These are phyloP conservation scores for Paratilapia polleni DNA, from an alignment of 2,113 vertebrate species.

Conservation along the genomic window DNA sequence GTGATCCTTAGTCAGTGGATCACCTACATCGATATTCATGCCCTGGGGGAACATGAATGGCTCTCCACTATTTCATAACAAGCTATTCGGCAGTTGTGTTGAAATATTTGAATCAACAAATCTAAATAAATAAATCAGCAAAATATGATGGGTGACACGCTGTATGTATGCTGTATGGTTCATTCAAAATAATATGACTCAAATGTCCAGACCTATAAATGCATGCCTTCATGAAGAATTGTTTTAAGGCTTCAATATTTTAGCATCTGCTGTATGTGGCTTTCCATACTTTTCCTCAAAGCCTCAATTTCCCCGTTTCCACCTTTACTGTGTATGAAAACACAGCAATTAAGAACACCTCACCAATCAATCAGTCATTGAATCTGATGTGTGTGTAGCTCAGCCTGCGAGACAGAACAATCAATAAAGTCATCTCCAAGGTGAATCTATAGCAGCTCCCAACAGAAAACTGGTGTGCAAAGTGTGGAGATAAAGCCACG, in stretches of 20 bases:
- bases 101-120: background rate
- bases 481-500: background rate
- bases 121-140: background rate
- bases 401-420: slow-evolving; percentile 14
- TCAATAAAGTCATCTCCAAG: slow-evolving; percentile 58
- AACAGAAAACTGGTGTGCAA: background rate
- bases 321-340: slow-evolving; percentile 13
- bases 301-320: slow-evolving; percentile 27
- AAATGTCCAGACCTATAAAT: too few relatives aligned
- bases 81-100: background rate
- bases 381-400: slow-evolving; percentile 16
- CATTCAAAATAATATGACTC: too few relatives aligned
- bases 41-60: background rate
- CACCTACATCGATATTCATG: background rate
- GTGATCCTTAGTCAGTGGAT: background rate
- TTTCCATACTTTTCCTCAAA: slow-evolving; percentile 18
- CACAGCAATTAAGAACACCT: slow-evolving; percentile 44
- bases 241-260: background rate
- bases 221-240: background rate
- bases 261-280: background rate
- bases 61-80: background rate
- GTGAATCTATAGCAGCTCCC: slow-evolving; percentile 54
- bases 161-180: too few relatives aligned
- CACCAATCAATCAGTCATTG: slow-evolving; percentile 38
- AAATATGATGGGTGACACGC: too few relatives aligned